Base-by-base conservation (phyloP, 1,140 invertebrate species). In the honey bee (Apis mellifera) region DNA sequence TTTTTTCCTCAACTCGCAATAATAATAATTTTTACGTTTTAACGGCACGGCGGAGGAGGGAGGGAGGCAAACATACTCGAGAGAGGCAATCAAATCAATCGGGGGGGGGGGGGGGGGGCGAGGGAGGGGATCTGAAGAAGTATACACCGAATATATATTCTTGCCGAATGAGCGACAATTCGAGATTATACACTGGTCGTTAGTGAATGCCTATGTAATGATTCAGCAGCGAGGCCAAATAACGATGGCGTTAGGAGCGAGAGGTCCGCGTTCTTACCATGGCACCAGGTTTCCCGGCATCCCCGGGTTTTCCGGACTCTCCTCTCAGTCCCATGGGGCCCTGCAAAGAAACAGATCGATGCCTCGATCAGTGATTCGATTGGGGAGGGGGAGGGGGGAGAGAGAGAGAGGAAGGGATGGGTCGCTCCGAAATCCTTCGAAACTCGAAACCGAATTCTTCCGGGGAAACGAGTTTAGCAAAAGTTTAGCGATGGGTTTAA, bases 261-360 rank as follows among this genome's bases (percentile, higher is more conserved):
- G 91, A 91, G 86, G 90, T 91, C 93, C 93, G 91, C 80, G 91
- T 94, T 94, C 96, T 97, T 97, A 97, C 97, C 96, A 96, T 96
- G 91, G 96, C 94, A 85, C 96, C 97, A 90, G 95, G 95, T 94
- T 97, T 97, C 90, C 97, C 97, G 89, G 95, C 94, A 92, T 96
- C 97, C 90, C 96, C 97, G 90, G 95, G 94, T 89, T 95, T 95
- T 87, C 96, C 97, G 88, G 94, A 95, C 94, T 98, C 97, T 83
- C 97, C 97, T 93, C 97, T 96, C 87, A 98, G 95, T 90, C 97
- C 97, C 96, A 98, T 98, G 57, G 98, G 97, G 91, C 98, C 97
- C 97, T 98, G 92, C 68, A 93, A 93, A 84, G 87, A 88, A 64
- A 90, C 81, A 85, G 62, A 85, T 42, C 32, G 32, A 42, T 42